These are phyloP conservation scores for Trachelus tabidus DNA, from an alignment of 2,888 invertebrate genomes.

Conservation along the genomic window DNA sequence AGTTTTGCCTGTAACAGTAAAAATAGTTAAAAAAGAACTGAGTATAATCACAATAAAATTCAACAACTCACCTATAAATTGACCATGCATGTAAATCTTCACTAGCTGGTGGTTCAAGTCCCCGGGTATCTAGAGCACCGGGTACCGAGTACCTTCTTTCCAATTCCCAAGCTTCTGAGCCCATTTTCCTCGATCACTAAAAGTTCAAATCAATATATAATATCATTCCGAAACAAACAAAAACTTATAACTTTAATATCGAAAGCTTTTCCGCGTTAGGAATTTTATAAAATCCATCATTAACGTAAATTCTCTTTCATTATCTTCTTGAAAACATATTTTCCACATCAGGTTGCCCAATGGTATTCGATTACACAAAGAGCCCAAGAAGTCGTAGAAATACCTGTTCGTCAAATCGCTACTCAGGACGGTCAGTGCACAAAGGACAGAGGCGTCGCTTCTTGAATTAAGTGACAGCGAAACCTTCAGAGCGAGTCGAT, in stretches of 20 bases:
- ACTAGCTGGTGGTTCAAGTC: slow-evolving; percentile 79
- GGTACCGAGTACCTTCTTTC: slow-evolving; percentile 92
- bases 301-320: background rate
- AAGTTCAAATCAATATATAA: background rate
- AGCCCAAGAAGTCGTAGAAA: background rate
- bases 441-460: background rate
- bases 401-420: background rate
- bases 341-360: background rate
- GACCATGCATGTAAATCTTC: slow-evolving; percentile 97
- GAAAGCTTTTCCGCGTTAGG: background rate
- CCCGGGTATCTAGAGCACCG: slow-evolving; percentile 78
- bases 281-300: background rate
- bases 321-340: background rate
- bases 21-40: slow-evolving; percentile 6
- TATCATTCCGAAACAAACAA: background rate
- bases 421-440: background rate
- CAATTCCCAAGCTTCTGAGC: slow-evolving; percentile 73
- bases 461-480: slow-evolving; percentile 21
- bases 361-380: background rate
- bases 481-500: slow-evolving; percentile 22
- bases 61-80: slow-evolving; percentile 79
- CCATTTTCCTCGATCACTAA: slow-evolving; percentile 47
- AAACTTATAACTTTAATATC: background rate
- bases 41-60: slow-evolving; percentile 36
- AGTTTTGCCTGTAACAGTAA: slow-evolving; percentile 79